These are phyloP conservation scores for Steinernema khuongi DNA, from an alignment of 1,140 invertebrate species.

Conservation along the genomic window DNA sequence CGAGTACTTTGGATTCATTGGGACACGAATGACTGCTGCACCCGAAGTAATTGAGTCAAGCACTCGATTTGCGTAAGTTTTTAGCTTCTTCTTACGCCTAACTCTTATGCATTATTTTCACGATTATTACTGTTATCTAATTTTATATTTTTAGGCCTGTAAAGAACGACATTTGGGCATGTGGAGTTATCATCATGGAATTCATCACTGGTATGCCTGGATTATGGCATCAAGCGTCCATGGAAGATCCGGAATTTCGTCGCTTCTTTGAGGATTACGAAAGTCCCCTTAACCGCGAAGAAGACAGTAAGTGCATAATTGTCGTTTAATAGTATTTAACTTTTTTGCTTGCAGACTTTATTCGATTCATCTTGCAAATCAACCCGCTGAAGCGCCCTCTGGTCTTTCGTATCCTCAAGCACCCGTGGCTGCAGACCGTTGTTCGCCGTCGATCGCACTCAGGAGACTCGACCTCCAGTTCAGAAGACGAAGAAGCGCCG, in stretches of 20 bases:
- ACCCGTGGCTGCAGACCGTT: not conserved
- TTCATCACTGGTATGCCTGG: not conserved
- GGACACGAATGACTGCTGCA: not conserved
- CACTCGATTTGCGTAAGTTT: not conserved
- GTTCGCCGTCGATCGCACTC: too few relatives aligned
- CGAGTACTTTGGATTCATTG: not conserved
- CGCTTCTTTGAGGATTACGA: not conserved
- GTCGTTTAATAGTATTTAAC: not conserved
- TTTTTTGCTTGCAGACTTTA: not conserved
- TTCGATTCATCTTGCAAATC: not conserved
- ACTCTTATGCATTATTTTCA: too few relatives aligned
- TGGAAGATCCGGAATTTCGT: not conserved
- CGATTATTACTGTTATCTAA: too few relatives aligned
- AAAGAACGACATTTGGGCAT: constrained; percentile 11
- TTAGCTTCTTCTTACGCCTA: not conserved
- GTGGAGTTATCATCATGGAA: constrained; percentile 1
- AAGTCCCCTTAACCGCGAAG: not conserved
- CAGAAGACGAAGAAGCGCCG: too few relatives aligned
- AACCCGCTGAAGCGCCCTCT: not conserved
- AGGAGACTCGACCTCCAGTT: too few relatives aligned
- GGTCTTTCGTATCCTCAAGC: not conserved
- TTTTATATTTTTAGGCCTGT: not conserved
- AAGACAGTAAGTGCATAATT: not conserved
- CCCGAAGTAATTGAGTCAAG: not conserved
- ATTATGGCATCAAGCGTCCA: not conserved